phyloP scores from a whole-genome alignment of 2,888 invertebrate species.

The Pediacus dermestoides region DNA sequence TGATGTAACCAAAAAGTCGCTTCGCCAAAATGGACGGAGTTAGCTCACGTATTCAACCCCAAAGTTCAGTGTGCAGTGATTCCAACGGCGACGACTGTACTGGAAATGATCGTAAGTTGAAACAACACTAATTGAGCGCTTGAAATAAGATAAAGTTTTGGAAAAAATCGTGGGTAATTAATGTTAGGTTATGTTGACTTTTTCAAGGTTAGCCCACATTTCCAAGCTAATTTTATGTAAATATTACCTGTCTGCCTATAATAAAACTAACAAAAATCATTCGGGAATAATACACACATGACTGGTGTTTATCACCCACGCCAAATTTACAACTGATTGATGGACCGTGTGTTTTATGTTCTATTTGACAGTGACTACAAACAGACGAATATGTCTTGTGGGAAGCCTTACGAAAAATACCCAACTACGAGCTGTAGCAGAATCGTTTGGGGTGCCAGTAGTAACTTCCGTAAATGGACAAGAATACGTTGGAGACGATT shows the following conservation, averaged over 20 bases:
- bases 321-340: no score
- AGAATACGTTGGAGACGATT: conserved; percentile 57
- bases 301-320: no score
- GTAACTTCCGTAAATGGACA: conserved; percentile 60
- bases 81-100: conserved; percentile 44
- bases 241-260: no score
- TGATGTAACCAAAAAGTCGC: conserved; percentile 41
- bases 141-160: conserved; percentile 1
- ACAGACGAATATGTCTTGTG: conserved; percentile 62
- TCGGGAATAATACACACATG: no score
- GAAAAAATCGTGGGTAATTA: conserved; percentile 12
- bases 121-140: no score
- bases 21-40: conserved; percentile 50
- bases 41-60: conserved; percentile 46
- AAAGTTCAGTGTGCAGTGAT: conserved; percentile 48
- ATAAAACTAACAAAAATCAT: no score
- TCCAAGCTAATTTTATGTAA: no score
- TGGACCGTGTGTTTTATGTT: no score
- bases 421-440: conserved; percentile 56
- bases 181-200: conserved; percentile 39
- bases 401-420: conserved; percentile 57
- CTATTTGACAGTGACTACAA: conserved; percentile 31
- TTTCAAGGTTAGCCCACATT: conserved; percentile 38
- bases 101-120: conserved; percentile 44
- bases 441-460: conserved; percentile 61